Evolutionary conservation across 1,140 invertebrate genomes (phyloP).

Genomic region (Drosophila nebulosa): DNA sequence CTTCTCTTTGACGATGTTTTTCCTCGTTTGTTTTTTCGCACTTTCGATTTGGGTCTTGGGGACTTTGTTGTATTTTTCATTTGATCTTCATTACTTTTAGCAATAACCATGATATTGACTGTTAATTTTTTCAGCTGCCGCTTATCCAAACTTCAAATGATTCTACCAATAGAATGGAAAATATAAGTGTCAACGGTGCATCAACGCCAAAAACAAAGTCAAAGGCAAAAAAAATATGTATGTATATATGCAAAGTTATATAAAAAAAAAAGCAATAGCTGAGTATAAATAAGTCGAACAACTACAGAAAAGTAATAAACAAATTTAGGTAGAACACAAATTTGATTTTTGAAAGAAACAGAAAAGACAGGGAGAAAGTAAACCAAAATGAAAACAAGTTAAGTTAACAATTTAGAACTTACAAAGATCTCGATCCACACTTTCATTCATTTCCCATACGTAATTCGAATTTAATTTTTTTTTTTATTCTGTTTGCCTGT

Average conservation of each 20-base stretch:
- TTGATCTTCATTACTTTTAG: neutral
- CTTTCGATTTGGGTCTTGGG: too few species aligned
- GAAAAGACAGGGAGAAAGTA: neutral
- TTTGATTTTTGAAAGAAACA: neutral
- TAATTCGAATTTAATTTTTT: neutral
- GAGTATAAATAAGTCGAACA: neutral
- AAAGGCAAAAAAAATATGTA: neutral
- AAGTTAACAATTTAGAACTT: neutral
- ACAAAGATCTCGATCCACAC: neutral
- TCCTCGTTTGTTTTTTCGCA: neutral
- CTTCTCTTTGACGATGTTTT: too few species aligned
- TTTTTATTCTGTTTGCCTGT: neutral
- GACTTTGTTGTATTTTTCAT: too few species aligned
- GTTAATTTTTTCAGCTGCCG: neutral
- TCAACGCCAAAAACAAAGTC: too few species aligned
- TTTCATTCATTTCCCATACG: neutral
- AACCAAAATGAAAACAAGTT: neutral
- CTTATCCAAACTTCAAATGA: too few species aligned
- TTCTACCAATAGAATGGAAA: too few species aligned
- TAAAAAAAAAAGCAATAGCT: neutral
- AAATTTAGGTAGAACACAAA: neutral
- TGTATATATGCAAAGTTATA: neutral
- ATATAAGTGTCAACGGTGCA: neutral
- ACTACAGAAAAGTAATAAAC: neutral
- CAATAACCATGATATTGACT: neutral